These are phyloP conservation scores for Pteronura brasiliensis DNA, from an alignment of 2,113 vertebrate genomes.

Conservation along the genomic window DNA sequence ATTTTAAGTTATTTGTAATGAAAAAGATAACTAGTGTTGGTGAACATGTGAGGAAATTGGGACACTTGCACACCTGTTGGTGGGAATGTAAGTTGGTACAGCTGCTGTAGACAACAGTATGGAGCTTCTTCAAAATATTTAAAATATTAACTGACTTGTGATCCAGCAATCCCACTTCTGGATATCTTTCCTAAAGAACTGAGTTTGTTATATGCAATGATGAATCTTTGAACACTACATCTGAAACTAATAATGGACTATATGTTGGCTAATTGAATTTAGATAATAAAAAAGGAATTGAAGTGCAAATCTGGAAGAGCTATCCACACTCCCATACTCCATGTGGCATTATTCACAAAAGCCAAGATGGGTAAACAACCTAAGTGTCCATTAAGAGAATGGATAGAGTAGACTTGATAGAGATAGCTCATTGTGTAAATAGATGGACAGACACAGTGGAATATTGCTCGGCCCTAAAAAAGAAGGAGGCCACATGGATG, in stretches of 20 bases:
- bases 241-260: no score
- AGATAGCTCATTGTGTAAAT: not conserved
- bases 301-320: not conserved
- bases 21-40: not conserved
- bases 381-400: not conserved
- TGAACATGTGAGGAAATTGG: not conserved
- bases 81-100: not conserved
- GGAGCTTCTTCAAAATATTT: not conserved
- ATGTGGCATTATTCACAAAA: not conserved
- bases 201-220: no score
- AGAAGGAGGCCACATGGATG: not conserved
- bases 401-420: not conserved
- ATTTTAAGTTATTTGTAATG: not conserved
- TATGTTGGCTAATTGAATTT: no score
- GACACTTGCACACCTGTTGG: not conserved
- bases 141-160: not conserved
- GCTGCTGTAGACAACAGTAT: not conserved
- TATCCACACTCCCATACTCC: not conserved
- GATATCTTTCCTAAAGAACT: not conserved
- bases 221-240: no score
- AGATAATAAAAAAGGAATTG: not conserved
- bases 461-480: not conserved
- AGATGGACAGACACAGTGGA: not conserved
- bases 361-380: not conserved
- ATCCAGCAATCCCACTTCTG: not conserved